Evolutionary conservation across 2,888 invertebrate genomes (phyloP), one percentile per base, ranked within the genome.

Genomic region (Microplitis manilae): DNA sequence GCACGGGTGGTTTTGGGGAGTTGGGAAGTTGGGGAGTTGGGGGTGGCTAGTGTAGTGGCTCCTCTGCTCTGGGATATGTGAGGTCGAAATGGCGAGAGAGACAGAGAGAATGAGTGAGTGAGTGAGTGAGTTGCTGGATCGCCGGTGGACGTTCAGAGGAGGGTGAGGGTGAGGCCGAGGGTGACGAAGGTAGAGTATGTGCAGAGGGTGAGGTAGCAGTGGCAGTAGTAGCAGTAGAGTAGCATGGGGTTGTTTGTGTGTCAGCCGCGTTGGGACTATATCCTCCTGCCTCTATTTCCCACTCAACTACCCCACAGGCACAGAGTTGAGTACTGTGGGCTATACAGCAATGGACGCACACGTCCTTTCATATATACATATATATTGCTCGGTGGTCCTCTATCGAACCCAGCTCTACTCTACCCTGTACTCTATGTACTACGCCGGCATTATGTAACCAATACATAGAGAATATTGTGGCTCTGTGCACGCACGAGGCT

Each of bases 221-320:
- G 75, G 76, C 74, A 59, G 79, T 77, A 50, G 39, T 60, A 39
- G 38, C 15, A 61, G 61, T 60, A 68, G 50, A 50, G 74, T 40
- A 77, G 68, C 70, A 73, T 70, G 40, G 65, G 64, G 86, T 87
- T 88, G 89, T 89, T 89, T 89, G 89, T 89, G 88, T 90, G 89
- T 89, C 89, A 90, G 89, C 86, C 88, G 87, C 89, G 84, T 86
- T 88, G 89, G 87, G 88, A 87, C 86, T 79, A 75, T 76, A 64
- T 67, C 68, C 79, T 78, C 77, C 79, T 73, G 69, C 81, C 82
- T 83, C 80, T 74, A 82, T 84, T 83, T 84, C 86, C 86, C 84
- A 83, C 85, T 85, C 87, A 83, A 86, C 86, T 83, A 84, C 84
- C 82, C 79, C 80, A 80, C 79, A 80, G 78, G 70, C 75, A 79